Percentiles rank a stretch among this genome's conserved stretches.
Evolutionary conservation across 2,888 invertebrate species (phyloP).

Genomic region (Smittia aterrima): DNA sequence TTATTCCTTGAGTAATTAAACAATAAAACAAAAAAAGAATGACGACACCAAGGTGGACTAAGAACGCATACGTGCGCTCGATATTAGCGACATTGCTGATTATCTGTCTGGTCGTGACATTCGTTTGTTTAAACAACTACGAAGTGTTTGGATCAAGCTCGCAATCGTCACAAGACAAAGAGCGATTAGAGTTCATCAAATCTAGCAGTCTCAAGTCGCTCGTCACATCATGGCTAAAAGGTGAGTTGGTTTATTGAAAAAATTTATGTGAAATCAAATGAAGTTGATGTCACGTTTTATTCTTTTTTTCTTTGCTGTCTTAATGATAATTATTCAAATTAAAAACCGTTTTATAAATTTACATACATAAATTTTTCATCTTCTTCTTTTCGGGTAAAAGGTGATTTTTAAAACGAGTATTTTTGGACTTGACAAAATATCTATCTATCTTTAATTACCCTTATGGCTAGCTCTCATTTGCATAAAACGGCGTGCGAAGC

Average conservation of each 20-base stretch:
- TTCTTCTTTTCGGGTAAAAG: background rate
- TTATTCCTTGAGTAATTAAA: conserved; percentile 4
- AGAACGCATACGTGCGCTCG: conserved; percentile 13
- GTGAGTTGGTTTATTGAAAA: conserved; percentile 24
- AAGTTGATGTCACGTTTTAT: conserved; percentile 23
- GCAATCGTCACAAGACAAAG: conserved; percentile 7
- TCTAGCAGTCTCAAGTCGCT: conserved; percentile 13
- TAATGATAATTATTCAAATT: background rate
- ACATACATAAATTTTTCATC: background rate
- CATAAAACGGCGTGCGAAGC: background rate
- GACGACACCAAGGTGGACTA: conserved; percentile 37
- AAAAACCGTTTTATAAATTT: conserved; percentile 4
- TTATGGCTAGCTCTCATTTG: background rate
- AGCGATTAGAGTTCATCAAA: conserved; percentile 1
- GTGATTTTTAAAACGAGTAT: background rate
- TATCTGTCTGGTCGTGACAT: background rate
- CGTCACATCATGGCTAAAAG: conserved; percentile 21
- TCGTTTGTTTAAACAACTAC: conserved; percentile 19
- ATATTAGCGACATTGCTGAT: conserved; percentile 20
- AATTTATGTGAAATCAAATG: background rate
- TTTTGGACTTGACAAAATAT: conserved; percentile 1
- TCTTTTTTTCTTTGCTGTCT: background rate
- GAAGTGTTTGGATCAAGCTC: conserved; percentile 19
- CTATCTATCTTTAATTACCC: conserved; percentile 9
- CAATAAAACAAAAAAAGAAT: background rate